Evolutionary conservation across 2,888 invertebrate species (phyloP).

Genomic region (Amiota communis): DNA sequence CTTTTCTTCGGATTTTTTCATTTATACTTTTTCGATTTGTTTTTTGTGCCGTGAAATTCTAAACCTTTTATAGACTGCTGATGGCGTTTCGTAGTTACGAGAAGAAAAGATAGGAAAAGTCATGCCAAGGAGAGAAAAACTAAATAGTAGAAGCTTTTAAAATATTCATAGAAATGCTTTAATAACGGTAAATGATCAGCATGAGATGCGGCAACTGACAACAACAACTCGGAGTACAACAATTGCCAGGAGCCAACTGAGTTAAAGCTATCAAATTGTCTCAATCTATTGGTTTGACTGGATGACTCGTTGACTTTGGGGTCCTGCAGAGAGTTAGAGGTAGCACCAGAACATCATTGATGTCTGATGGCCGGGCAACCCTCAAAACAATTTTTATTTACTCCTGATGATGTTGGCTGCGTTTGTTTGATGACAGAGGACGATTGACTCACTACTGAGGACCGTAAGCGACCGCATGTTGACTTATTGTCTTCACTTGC

Average conservation of each 20-base stretch:
- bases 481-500: slow-evolving; percentile 18
- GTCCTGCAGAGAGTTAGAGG: no score
- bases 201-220: slow-evolving; percentile 5
- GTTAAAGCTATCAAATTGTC: slow-evolving; percentile 17
- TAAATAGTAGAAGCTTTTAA: slow-evolving; percentile 50
- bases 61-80: slow-evolving; percentile 55
- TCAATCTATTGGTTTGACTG: slow-evolving; percentile 17
- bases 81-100: not conserved
- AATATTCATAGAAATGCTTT: slow-evolving; percentile 65
- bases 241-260: slow-evolving; percentile 30
- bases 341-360: not conserved
- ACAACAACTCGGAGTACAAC: slow-evolving; percentile 23
- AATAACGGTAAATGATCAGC: slow-evolving; percentile 61
- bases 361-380: slow-evolving; percentile 11
- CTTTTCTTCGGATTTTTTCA: not conserved
- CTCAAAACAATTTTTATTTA: slow-evolving; percentile 28
- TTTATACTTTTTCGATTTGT: slow-evolving; percentile 35
- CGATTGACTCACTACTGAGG: no score
- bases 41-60: slow-evolving; percentile 49
- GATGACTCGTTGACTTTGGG: not conserved
- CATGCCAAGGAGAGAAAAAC: not conserved
- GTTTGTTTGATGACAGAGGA: no score
- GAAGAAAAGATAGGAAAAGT: no score
- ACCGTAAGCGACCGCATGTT: slow-evolving; percentile 16
- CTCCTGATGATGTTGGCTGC: slow-evolving; percentile 12